These are phyloP conservation scores for Nineta flava DNA, from an alignment of 2,888 invertebrate genomes.

Conservation along the genomic window DNA sequence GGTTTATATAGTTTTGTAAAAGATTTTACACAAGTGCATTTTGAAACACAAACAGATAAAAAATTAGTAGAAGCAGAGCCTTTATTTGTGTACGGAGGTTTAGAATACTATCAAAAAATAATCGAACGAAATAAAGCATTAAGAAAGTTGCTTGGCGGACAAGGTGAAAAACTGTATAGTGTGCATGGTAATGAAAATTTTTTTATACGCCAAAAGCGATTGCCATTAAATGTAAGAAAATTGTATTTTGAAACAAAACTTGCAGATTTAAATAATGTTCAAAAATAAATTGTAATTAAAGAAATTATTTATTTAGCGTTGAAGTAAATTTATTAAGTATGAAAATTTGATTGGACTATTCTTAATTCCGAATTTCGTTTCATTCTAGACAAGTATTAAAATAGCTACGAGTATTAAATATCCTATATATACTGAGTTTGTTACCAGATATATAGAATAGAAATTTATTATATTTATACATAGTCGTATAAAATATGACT, in stretches of 20 bases:
- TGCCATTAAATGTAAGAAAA: conserved; percentile 49
- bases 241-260: conserved; percentile 41
- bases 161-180: conserved; percentile 45
- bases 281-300: not conserved
- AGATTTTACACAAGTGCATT: conserved; percentile 44
- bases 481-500: too few species aligned
- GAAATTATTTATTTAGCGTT: not conserved
- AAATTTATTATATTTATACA: too few species aligned
- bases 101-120: conserved; percentile 58
- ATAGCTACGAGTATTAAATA: too few species aligned
- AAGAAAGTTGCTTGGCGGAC: conserved; percentile 42
- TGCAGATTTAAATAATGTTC: conserved; percentile 19
- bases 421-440: too few species aligned
- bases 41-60: conserved; percentile 47
- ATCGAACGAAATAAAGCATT: conserved; percentile 58
- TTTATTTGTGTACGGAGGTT: conserved; percentile 53
- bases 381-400: too few species aligned
- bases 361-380: not conserved
- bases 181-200: conserved; percentile 53
- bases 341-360: not conserved
- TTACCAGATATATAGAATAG: too few species aligned
- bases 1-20: conserved; percentile 46
- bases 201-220: conserved; percentile 43
- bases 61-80: conserved; percentile 39
- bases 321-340: not conserved